Conservation (phyloP, 1,140 invertebrate genomes). For the Lordiphosa clarofinis region DNA sequence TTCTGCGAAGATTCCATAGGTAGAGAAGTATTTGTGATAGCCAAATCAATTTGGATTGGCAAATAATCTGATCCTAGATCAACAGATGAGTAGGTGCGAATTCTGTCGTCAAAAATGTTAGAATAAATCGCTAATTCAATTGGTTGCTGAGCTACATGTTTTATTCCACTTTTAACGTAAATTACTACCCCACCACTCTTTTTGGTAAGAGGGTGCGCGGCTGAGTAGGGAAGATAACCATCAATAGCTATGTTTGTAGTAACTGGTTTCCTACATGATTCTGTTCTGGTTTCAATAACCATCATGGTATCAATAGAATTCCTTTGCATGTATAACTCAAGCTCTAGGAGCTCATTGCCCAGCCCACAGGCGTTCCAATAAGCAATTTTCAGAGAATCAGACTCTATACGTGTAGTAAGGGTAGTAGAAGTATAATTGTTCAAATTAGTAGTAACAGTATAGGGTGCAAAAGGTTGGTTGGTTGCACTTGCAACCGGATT, state of each 20-base stretch:
- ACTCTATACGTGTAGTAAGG: too few relatives aligned
- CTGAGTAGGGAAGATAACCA: neutral
- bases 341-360: neutral
- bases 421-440: too few relatives aligned
- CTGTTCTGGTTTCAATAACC: neutral
- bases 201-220: neutral
- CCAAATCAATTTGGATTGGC: neutral
- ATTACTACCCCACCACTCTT: constrained; percentile 3
- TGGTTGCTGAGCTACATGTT: neutral
- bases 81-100: neutral
- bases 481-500: too few relatives aligned
- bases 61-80: constrained; percentile 11
- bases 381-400: constrained; percentile 1
- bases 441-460: too few relatives aligned
- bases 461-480: too few relatives aligned
- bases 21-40: too few relatives aligned
- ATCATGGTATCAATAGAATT: constrained; percentile 6
- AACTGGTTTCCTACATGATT: neutral
- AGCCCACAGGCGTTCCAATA: constrained; percentile 12
- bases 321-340: neutral
- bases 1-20: too few relatives aligned
- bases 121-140: neutral
- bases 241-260: neutral
- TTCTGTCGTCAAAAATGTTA: too few relatives aligned
- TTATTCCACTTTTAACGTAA: neutral